Evolutionary conservation across 2,797 vertebrate genomes (phyloP).

Genomic region (Podarcis lilfordi): DNA sequence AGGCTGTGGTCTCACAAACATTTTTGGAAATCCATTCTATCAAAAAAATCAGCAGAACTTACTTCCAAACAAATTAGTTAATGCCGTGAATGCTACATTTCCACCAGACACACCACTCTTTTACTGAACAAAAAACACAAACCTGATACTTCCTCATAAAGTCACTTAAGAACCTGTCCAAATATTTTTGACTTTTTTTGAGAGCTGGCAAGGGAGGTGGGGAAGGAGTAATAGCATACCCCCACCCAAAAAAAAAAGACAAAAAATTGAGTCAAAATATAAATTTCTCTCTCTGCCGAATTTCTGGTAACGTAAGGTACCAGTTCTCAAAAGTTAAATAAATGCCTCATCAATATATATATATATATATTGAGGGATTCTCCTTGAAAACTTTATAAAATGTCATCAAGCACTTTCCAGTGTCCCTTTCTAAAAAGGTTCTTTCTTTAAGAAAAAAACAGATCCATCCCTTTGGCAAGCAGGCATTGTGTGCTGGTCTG

Average conservation of each 20-base stretch:
- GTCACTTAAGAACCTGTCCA: neutral
- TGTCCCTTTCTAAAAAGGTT: neutral
- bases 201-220: neutral
- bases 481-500: neutral
- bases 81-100: neutral
- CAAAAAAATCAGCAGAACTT: neutral
- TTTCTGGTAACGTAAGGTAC: neutral
- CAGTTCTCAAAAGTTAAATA: neutral
- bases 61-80: neutral
- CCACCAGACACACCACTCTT: neutral
- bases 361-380: neutral
- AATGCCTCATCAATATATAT: neutral
- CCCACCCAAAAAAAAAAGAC: neutral
- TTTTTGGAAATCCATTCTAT: neutral
- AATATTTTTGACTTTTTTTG: conserved; percentile 1
- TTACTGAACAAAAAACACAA: neutral
- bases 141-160: neutral
- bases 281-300: neutral
- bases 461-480: neutral
- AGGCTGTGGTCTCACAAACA: neutral
- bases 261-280: neutral
- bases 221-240: neutral
- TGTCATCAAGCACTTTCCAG: neutral
- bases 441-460: neutral
- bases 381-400: neutral